Conservation (phyloP, 2,113 vertebrate genomes). For the Poeciliopsis occidentalis region DNA sequence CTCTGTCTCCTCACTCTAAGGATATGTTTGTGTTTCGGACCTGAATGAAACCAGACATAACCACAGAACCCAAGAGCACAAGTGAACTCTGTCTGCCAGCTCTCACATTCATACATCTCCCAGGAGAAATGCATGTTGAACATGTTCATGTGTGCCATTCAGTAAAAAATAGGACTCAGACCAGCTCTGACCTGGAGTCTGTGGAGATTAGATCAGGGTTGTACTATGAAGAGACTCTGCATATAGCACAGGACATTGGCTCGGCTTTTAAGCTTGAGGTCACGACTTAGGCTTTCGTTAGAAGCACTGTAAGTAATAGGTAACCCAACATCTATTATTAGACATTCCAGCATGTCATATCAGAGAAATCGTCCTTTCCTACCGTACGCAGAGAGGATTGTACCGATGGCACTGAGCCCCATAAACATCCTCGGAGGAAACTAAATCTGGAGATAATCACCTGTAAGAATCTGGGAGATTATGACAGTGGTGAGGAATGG, state of each 20-base stretch:
- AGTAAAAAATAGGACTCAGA: conserved; percentile 31
- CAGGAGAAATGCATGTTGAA: neutral
- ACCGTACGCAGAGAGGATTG: conserved; percentile 26
- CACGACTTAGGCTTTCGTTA: conserved; percentile 56
- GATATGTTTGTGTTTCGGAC: conserved; percentile 26
- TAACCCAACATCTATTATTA: conserved; percentile 57
- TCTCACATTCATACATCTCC: neutral
- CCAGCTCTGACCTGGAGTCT: conserved; percentile 24
- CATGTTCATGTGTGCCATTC: neutral
- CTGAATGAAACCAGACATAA: conserved; percentile 62
- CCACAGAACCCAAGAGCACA: conserved; percentile 23
- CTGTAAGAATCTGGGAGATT: conserved; percentile 58
- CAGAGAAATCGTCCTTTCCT: conserved; percentile 13
- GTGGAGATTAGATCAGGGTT: conserved; percentile 40
- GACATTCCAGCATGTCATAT: conserved; percentile 26
- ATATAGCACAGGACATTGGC: conserved; percentile 57
- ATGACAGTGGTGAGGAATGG: conserved; percentile 43
- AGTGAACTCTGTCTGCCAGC: conserved; percentile 8
- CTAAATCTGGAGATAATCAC: conserved; percentile 67
- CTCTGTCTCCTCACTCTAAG: conserved; percentile 3
- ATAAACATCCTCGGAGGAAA: conserved; percentile 29
- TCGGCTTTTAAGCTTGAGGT: conserved; percentile 67
- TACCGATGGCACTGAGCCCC: conserved; percentile 20
- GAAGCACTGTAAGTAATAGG: conserved; percentile 31
- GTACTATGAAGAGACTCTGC: conserved; percentile 20